phyloP scores from a whole-genome alignment of 2,888 invertebrate genomes.

The Chydorus sphaericus region DNA sequence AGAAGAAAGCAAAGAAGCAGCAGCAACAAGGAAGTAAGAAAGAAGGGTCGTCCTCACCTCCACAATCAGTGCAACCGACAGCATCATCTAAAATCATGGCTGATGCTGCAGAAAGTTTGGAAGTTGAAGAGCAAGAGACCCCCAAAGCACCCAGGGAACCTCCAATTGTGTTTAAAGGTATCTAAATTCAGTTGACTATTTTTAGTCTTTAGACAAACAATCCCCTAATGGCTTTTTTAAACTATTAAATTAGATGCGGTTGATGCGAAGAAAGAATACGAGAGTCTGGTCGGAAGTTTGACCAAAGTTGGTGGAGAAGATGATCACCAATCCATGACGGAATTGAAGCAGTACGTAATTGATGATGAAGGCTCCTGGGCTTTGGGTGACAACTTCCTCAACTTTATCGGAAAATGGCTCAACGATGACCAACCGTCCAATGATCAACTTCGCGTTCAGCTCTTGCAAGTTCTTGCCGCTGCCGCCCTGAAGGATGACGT shows the following conservation, averaged over 20 bases:
- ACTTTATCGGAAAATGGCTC: conserved; percentile 49
- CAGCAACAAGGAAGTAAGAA: conserved; percentile 15
- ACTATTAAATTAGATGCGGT: not conserved
- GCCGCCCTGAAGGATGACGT: conserved; percentile 78
- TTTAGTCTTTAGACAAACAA: not conserved
- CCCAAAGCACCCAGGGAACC: conserved; percentile 57
- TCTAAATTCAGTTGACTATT: not conserved
- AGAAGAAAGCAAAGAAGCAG: conserved; percentile 47
- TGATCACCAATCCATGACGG: conserved; percentile 60
- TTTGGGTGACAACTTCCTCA: conserved; percentile 70
- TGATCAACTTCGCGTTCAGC: conserved; percentile 42
- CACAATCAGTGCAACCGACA: not conserved
- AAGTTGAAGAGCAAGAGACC: conserved; percentile 49
- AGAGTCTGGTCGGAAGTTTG: conserved; percentile 48
- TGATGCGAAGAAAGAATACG: conserved; percentile 48
- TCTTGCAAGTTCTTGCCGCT: conserved; percentile 54
- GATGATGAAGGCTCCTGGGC: conserved; percentile 88
- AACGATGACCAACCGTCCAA: not conserved
- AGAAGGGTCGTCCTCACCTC: conserved; percentile 3
- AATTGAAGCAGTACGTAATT: conserved; percentile 72
- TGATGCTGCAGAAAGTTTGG: conserved; percentile 31
- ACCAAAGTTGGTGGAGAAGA: conserved; percentile 56
- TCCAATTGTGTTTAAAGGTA: conserved; percentile 48
- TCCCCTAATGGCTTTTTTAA: not conserved
- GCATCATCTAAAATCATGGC: not conserved